Evolutionary conservation across 2,888 invertebrate species (phyloP), one percentile per base, ranked within the genome.

Genomic region (Caenorhabditis macrosperma): DNA sequence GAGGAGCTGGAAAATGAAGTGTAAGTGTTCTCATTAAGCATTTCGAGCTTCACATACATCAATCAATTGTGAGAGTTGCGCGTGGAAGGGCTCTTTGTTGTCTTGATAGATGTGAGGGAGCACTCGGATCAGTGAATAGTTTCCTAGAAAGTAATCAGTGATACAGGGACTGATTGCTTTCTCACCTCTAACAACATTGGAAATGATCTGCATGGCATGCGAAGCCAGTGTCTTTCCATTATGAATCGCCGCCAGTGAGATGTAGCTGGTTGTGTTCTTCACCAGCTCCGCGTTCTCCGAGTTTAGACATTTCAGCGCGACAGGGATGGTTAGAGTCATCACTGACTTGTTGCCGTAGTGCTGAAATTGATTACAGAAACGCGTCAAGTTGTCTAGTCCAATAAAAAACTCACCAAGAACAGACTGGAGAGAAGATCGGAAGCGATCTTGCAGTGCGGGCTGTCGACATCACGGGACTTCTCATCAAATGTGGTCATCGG

Each of bases 381-480:
- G n/a, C n/a, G n/a, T n/a, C n/a, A n/a, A n/a, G n/a, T n/a, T n/a
- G n/a, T 26, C 12, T 1, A 24, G n/a, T 50, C 3, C 48, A 7
- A 0, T 24, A 33, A 26, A 74, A 20, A 0, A 68, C 93, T 92
- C 91, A 95, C 96, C 93, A 96, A 92, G 92, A 97, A 96, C 91
- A 97, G 94, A 92, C 95, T 96, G 85, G 96, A 95, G 90, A 97
- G 95, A 82, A 97, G 94, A 92, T 97, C 97, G 54, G 95, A 95
- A 22, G 96, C 96, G 90, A 97, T 96, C 92, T 97, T 97, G 55
- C 96, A 95, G 93, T 97, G 96, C 0, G 96, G 96, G 41, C 96
- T 95, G 92, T 96, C 96, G 90, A 95, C 95, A 91, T 95, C 95
- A 64, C 90, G 90, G 91, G 95, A 95, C 17, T 60, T 78, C 26